A percentile compares a stretch with the other conserved stretches of the same genome.
These are phyloP conservation scores for Drosophila putrida DNA, from an alignment of 2,888 invertebrate species.

Conservation along the genomic window DNA sequence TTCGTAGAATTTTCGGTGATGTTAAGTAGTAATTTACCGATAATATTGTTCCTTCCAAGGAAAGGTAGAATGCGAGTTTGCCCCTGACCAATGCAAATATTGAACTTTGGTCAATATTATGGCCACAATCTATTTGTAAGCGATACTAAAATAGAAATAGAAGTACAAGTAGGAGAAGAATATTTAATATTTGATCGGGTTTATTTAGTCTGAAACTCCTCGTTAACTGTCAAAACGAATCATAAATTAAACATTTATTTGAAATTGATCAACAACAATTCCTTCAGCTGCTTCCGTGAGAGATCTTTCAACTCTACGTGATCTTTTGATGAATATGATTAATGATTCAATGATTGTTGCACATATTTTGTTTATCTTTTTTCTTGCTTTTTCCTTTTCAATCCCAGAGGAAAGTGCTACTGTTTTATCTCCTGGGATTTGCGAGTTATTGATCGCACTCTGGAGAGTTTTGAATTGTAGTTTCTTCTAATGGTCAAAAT, in stretches of 20 bases:
- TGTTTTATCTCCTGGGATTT: conserved; percentile 33
- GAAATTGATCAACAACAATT: conserved; percentile 10
- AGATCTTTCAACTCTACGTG: conserved; percentile 18
- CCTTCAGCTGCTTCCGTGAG: conserved; percentile 63
- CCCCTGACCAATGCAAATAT: conserved; percentile 41
- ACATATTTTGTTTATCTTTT: not conserved
- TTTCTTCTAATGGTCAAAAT: conserved; percentile 72
- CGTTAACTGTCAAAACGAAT: conserved; percentile 69
- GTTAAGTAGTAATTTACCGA: conserved; percentile 83
- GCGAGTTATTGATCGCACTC: conserved; percentile 70
- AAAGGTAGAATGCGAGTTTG: not conserved
- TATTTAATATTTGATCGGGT: conserved; percentile 23
- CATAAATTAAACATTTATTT: conserved; percentile 64
- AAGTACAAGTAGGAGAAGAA: not conserved
- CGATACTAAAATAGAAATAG: conserved; percentile 46
- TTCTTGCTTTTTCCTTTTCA: not conserved
- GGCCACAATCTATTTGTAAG: conserved; percentile 57
- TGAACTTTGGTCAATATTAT: conserved; percentile 44
- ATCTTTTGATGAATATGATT: conserved; percentile 53
- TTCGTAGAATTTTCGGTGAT: conserved; percentile 74
- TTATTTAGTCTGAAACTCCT: conserved; percentile 6
- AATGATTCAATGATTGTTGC: conserved; percentile 38
- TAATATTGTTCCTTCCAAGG: conserved; percentile 49
- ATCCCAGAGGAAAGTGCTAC: conserved; percentile 69
- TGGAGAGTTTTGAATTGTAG: conserved; percentile 41